A percentile compares a stretch with the other conserved stretches of the same genome.
These are phyloP conservation scores for Labeo calbasu DNA, from an alignment of 2,797 vertebrate species.

Conservation along the genomic window DNA sequence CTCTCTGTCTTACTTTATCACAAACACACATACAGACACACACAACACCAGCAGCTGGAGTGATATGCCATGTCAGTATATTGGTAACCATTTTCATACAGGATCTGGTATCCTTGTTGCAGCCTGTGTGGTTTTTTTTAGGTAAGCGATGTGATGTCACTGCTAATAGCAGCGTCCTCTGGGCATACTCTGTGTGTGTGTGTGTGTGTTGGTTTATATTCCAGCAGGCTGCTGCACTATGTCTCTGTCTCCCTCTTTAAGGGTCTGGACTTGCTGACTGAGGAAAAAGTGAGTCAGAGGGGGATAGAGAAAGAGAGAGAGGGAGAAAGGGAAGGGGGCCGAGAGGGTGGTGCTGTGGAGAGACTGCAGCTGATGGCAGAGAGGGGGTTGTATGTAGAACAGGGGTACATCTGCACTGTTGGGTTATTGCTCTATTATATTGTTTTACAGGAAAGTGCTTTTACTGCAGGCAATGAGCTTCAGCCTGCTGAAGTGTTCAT, in stretches of 20 bases:
- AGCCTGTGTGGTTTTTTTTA: slow-evolving; percentile 30
- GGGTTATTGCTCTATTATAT: slow-evolving; percentile 53
- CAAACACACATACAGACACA: not conserved
- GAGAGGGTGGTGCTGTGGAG: slow-evolving; percentile 10
- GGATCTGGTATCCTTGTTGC: slow-evolving; percentile 4
- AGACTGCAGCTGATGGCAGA: slow-evolving; percentile 44
- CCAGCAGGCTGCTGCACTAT: slow-evolving; percentile 39
- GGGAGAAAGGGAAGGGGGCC: slow-evolving; percentile 4
- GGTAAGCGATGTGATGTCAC: slow-evolving; percentile 54
- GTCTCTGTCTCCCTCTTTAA: slow-evolving; percentile 53
- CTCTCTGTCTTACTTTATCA: not conserved
- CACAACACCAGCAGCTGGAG: not conserved
- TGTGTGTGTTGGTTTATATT: slow-evolving; percentile 49
- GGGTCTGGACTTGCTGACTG: slow-evolving; percentile 71
- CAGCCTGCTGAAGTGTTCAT: not conserved
- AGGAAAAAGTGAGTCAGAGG: slow-evolving; percentile 74
- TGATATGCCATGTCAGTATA: not conserved
- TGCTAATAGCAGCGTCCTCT: slow-evolving; percentile 44
- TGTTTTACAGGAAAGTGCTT: slow-evolving; percentile 14
- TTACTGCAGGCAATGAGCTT: slow-evolving; percentile 11
- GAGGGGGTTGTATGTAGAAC: slow-evolving; percentile 1
- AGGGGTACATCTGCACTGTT: slow-evolving; percentile 39
- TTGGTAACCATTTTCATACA: slow-evolving; percentile 1
- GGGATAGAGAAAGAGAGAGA: slow-evolving; percentile 17
- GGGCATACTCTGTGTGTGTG: slow-evolving; percentile 29